A percentile compares a stretch with the other conserved stretches of the same genome.
Conservation (phyloP, 1,140 invertebrate genomes). For the Rhizoglyphus robini region DNA sequence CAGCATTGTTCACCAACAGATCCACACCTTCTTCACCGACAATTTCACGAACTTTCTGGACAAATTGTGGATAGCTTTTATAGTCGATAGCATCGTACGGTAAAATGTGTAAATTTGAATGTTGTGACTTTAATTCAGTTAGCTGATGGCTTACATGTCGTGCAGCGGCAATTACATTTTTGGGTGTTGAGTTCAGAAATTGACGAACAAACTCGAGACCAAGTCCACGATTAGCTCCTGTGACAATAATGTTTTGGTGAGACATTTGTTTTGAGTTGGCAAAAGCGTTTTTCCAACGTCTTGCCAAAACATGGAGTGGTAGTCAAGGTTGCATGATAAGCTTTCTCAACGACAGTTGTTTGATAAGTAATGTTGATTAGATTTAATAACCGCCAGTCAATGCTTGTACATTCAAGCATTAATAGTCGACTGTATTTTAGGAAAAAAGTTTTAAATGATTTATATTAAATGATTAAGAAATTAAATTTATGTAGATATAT, state of each 20-base stretch:
- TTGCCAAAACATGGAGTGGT: too few species aligned
- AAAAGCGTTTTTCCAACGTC: too few species aligned
- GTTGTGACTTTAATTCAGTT: neutral
- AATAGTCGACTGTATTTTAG: too few species aligned
- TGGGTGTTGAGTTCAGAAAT: slow-evolving; percentile 41
- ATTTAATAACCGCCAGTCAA: too few species aligned
- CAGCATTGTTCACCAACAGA: too few species aligned
- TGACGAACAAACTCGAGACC: slow-evolving; percentile 67
- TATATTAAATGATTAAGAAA: too few species aligned
- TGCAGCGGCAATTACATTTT: slow-evolving; percentile 56
- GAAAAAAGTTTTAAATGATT: too few species aligned
- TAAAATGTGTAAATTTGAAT: neutral
- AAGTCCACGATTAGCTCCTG: slow-evolving; percentile 70
- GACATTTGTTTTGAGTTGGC: slow-evolving; percentile 25
- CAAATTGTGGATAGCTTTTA: slow-evolving; percentile 19
- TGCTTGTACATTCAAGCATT: too few species aligned
- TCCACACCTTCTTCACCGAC: slow-evolving; percentile 52
- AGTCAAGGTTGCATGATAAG: too few species aligned
- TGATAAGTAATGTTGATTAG: too few species aligned
- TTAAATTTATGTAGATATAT: too few species aligned
- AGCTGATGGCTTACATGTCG: slow-evolving; percentile 40
- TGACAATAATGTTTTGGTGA: slow-evolving; percentile 48
- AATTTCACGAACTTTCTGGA: slow-evolving; percentile 26
- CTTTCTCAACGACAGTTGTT: too few species aligned
- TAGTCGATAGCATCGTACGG: slow-evolving; percentile 25